These are phyloP conservation scores for Pandion haliaetus DNA, from an alignment of 2,113 vertebrate species.

Conservation along the genomic window DNA sequence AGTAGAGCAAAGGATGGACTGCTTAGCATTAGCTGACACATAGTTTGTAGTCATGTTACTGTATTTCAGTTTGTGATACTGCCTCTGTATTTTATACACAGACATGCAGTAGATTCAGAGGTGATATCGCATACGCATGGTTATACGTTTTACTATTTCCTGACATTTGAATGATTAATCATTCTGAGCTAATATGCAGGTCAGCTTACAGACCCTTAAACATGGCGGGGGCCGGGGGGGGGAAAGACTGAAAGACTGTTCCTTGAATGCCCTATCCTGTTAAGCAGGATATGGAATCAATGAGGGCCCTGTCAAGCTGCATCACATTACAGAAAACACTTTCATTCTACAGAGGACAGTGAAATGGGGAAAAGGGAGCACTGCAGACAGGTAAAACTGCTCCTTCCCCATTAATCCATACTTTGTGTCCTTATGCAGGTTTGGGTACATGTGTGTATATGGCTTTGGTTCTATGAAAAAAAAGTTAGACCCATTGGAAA, in stretches of 20 bases:
- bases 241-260: not conserved
- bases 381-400: not conserved
- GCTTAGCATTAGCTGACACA: not conserved
- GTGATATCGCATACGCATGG: not conserved
- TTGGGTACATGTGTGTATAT: not conserved
- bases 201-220: not conserved
- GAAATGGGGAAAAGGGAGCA: not conserved
- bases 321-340: not conserved
- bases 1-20: not conserved
- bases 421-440: not conserved
- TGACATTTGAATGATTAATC: not conserved
- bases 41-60: not conserved
- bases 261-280: not conserved
- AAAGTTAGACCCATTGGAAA: not conserved
- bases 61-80: not conserved
- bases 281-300: not conserved
- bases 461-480: not conserved
- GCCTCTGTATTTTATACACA: not conserved
- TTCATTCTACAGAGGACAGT: not conserved
- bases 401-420: not conserved
- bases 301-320: not conserved
- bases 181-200: not conserved
- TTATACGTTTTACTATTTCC: not conserved
- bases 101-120: not conserved
- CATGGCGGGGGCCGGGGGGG: accelerated